These are phyloP conservation scores for Aphyosemion australe DNA, from an alignment of 2,113 vertebrate species.

Conservation along the genomic window DNA sequence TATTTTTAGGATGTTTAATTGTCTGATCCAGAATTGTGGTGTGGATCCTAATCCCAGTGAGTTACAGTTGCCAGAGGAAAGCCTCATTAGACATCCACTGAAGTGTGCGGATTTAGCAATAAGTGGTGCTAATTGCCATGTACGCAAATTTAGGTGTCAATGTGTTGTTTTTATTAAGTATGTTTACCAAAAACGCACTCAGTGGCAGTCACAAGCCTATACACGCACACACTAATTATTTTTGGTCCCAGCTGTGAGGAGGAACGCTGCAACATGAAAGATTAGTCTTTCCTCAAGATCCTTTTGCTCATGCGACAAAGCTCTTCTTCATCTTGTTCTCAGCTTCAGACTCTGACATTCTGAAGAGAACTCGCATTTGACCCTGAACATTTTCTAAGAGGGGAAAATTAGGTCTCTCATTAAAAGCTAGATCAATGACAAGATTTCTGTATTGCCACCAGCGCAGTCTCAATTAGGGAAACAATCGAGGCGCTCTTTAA, in stretches of 20 bases:
- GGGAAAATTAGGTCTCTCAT: constrained; percentile 73
- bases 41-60: constrained; percentile 53
- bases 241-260: constrained; percentile 54
- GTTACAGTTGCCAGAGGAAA: constrained; percentile 44
- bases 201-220: constrained; percentile 15
- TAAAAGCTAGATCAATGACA: constrained; percentile 75
- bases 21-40: constrained; percentile 26
- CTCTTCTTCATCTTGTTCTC: constrained; percentile 57
- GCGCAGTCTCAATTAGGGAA: constrained; percentile 60
- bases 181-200: constrained; percentile 36
- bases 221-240: constrained; percentile 59
- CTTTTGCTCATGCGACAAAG: constrained; percentile 50
- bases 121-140: constrained; percentile 65
- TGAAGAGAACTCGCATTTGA: constrained; percentile 55
- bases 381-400: constrained; percentile 61
- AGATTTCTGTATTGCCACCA: constrained; percentile 38
- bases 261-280: constrained; percentile 61
- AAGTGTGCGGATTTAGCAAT: constrained; percentile 62
- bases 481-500: constrained; percentile 60
- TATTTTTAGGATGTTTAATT: constrained; percentile 7
- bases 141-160: constrained; percentile 41
- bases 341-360: constrained; percentile 53
- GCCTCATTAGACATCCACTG: constrained; percentile 58
- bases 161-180: constrained; percentile 30
- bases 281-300: constrained; percentile 58